Evolutionary conservation across 1,140 invertebrate species (phyloP).

Genomic region (Hesperophylax magnus): DNA sequence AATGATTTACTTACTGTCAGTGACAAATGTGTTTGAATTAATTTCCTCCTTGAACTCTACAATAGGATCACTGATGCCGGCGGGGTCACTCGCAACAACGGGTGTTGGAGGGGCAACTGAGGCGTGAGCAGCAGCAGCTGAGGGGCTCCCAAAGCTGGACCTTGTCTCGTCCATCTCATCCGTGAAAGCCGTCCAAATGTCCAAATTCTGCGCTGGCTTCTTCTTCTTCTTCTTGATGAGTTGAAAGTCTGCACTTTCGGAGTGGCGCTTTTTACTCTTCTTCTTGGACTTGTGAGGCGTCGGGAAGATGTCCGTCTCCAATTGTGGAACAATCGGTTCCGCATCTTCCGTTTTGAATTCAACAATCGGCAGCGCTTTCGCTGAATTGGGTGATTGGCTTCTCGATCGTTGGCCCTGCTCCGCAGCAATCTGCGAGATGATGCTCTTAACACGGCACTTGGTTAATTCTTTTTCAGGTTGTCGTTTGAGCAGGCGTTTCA

Average conservation of each 20-base stretch:
- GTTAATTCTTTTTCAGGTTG: conserved; percentile 11
- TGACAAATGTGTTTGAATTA: conserved; percentile 46
- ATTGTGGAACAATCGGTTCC: background rate
- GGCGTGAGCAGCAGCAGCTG: background rate
- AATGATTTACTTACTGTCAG: conserved; percentile 48
- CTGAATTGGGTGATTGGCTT: conserved; percentile 1
- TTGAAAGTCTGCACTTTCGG: background rate
- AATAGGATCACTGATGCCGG: background rate
- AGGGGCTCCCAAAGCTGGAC: conserved; percentile 48
- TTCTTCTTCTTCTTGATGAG: conserved; percentile 40
- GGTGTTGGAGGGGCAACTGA: background rate
- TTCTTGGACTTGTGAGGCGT: conserved; percentile 38
- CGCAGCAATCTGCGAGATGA: conserved; percentile 26
- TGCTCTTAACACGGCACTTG: conserved; percentile 14
- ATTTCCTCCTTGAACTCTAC: conserved; percentile 32
- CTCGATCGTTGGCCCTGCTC: conserved; percentile 15
- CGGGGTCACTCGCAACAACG: too few relatives aligned
- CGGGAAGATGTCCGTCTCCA: conserved; percentile 18
- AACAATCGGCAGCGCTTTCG: background rate
- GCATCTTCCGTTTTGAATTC: background rate
- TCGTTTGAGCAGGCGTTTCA: background rate
- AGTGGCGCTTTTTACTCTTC: conserved; percentile 33
- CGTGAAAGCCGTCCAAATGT: conserved; percentile 34
- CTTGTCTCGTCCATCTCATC: conserved; percentile 50
- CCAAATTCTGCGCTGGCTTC: background rate